Evolutionary conservation across 2,888 invertebrate genomes (phyloP), one percentile per base, ranked within the genome.

Genomic region (Loripinus fragilis): DNA sequence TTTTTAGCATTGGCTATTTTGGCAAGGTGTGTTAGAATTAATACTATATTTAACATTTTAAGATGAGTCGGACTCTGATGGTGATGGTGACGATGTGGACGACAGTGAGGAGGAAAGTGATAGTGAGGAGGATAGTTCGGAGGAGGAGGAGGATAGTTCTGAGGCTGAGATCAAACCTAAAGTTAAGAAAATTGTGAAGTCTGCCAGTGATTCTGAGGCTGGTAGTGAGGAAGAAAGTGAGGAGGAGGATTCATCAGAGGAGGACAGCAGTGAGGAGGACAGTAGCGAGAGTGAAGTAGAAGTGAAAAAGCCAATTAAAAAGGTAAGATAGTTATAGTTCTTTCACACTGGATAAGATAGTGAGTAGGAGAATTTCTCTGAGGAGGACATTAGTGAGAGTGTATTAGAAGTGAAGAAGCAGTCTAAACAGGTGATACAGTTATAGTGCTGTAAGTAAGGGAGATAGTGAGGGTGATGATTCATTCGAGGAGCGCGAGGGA

Each of bases 311-410:
- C n/a, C n/a, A n/a, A n/a, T n/a, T n/a, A n/a, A n/a, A n/a, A n/a
- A 33, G 23, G 38, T 69, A 77, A n/a, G 50, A 23, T 66, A 70
- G 68, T 75, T 41, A 68, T 42, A 25, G n/a, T n/a, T n/a, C n/a
- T n/a, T 55, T 35, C 52, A 68, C 10, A 35, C 38, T 30, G 64
- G 75, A 66, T 55, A 80, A 60, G 73, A 72, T 67, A 74, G 78
- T 28, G 75, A 79, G 7, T 84, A 81, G 12, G 85, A 80, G 12
- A 82, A 79, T 28, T 72, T 70, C 12, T 71, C 76, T 91, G 91
- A 20, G 90, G 90, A 48, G n/a, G n/a, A n/a, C n/a, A 90, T 88
- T 69, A 48, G 60, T n/a, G n/a, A n/a, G n/a, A n/a, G n/a, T n/a
- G n/a, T n/a, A n/a, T n/a, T n/a, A n/a, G n/a, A n/a, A n/a, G n/a